Base-by-base conservation (phyloP, 2,888 invertebrate species). In the Ochropacha duplaris region DNA sequence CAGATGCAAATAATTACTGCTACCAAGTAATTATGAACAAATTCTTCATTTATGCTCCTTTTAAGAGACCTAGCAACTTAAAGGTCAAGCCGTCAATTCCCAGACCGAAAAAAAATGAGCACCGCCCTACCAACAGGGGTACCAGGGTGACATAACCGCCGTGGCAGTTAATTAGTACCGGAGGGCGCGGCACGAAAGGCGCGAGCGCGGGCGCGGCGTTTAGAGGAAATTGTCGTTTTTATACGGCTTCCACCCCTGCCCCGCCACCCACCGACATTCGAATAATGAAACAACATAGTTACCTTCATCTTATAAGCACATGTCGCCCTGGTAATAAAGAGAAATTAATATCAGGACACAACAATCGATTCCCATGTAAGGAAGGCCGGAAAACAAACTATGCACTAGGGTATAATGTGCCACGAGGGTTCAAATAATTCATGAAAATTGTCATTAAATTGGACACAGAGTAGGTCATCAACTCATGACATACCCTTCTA, bases 191-290 rank as follows among this genome's bases (percentile, higher is more conserved):
- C 88, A 84, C 79, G 83, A 85, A 83, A 86, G 90, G 90, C 90
- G 88, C 88, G 86, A 86, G 89, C 86, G 88, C 89, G 90, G 90
- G 90, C 83, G 90, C 88, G 90, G 83, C 89, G 87, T 87, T 89
- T 86, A 86, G 90, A 90, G 91, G 92, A 90, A 91, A 91, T 91
- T 90, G 92, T 92, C 89, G 90, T 92, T 92, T 91, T 92, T 92
- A 92, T 91, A 92, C 84, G 91, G 90, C 85, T 88, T 88, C 87
- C 83, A 83, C 87, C 84, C 73, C 72, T 66, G 71, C 71, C 66
- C 66, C 68, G 61, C 78, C 68, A 67, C 66, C 72, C 79, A 74
- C 74, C 73, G 76, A 81, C 84, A 83, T 84, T 81, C 87, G 84
- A 87, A 90, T 88, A 88, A 89, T 87, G 88, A 86, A 87, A 88